A percentile compares a stretch with the other conserved stretches of the same genome.
These are phyloP conservation scores for Peucedramus taeniatus DNA, from an alignment of 2,113 vertebrate species.

Conservation along the genomic window DNA sequence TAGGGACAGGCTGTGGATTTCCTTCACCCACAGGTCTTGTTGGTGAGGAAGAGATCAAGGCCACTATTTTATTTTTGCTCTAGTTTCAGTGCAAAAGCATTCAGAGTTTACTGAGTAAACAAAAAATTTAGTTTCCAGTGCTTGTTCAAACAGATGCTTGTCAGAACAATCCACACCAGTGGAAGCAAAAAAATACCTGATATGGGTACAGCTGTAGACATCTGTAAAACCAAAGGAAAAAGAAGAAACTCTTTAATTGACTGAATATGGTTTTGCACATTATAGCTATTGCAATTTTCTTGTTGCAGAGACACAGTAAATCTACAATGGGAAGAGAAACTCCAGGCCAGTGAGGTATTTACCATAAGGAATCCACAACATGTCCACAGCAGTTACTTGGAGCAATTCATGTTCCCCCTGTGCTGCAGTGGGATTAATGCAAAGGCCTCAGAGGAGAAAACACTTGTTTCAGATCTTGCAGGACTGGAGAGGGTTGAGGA, in stretches of 20 bases:
- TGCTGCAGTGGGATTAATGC: neutral
- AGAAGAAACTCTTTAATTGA: neutral
- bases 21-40: neutral
- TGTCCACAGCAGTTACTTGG: neutral
- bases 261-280: neutral
- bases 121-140: neutral
- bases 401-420: accelerated
- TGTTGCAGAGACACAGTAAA: neutral
- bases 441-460: neutral
- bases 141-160: neutral
- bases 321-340: neutral
- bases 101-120: neutral
- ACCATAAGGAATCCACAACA: neutral
- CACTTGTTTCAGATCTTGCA: neutral
- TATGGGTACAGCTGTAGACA: neutral
- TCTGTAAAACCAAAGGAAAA: neutral
- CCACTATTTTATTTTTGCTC: neutral
- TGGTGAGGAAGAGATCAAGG: neutral
- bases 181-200: neutral
- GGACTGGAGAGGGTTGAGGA: neutral
- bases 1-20: neutral
- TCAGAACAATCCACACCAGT: neutral
- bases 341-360: neutral
- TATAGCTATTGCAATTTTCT: neutral
- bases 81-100: neutral